Evolutionary conservation across 2,888 invertebrate species (phyloP), one percentile per base, ranked within the genome.

Genomic region (Poecilobothrus nobilitatus): DNA sequence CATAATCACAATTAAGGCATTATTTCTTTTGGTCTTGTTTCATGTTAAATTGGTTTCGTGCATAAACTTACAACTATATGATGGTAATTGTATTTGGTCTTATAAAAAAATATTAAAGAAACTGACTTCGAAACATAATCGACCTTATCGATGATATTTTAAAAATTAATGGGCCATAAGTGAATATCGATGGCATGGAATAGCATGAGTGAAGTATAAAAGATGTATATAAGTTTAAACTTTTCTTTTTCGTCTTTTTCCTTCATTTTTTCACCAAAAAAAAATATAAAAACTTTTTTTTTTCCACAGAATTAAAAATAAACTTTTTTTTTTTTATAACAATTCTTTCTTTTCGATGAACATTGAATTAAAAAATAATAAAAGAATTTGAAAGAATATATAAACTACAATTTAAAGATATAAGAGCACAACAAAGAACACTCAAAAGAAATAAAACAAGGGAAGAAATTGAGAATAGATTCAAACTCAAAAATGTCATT

Each of bases 341-440:
- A 41, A 12, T 53, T 53, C n/a, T 53, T 15, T 53, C 53, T 41
- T 41, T 41, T 53, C 53, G 53, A 53, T 53, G 53, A 53, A 53
- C 53, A 53, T 53, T 53, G 53, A 53, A 53, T 53, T 53, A 53
- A 53, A 27, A 53, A 53, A 53, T 53, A 53, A 53, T 15, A 53
- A 53, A 53, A 18, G 53, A 53, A 53, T 53, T 15, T 27, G 27
- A 27, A 53, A 53, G 15, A 18, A 37, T 37, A 37, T 8, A 37
- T 5, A 12, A 37, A 37, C 10, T 37, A 37, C 7, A 53, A 18
- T 53, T 27, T 27, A 27, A 27, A 27, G 27, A 27, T 27, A 27
- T 27, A 27, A 27, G 27, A 27, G 5, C 27, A 27, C 27, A 27
- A 27, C 27, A 27, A 27, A 4, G 27, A 27, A 27, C 27, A 27